phyloP scores from a whole-genome alignment of 2,797 vertebrate species.

The Saxicola maurus region DNA sequence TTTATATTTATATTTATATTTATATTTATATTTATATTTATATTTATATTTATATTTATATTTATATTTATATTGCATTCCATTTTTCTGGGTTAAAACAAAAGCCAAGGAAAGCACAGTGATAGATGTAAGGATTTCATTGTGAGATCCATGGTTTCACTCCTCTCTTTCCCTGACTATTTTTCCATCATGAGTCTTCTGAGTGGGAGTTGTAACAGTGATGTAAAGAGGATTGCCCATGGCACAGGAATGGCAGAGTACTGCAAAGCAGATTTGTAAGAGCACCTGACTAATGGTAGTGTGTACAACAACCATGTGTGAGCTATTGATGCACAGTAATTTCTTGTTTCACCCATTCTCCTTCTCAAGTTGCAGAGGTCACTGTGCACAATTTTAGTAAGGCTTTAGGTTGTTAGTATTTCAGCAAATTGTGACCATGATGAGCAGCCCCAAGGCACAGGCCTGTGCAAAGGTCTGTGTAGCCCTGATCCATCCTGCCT shows the following conservation, averaged over 20 bases:
- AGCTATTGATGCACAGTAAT: neutral
- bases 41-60: too few relatives aligned
- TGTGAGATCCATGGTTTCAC: neutral
- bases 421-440: neutral
- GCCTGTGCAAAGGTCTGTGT: neutral
- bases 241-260: neutral
- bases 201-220: neutral
- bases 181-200: neutral
- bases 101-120: neutral
- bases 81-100: neutral
- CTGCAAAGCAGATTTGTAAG: neutral
- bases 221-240: neutral
- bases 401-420: neutral
- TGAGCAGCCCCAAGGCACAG: neutral
- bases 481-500: neutral
- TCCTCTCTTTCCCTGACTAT: neutral
- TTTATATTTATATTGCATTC: neutral
- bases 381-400: neutral
- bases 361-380: neutral
- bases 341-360: neutral
- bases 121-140: neutral
- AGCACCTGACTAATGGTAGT: neutral
- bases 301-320: neutral
- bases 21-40: too few relatives aligned
- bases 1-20: too few relatives aligned